These are phyloP conservation scores for Melanogrammus aeglefinus DNA, from an alignment of 2,797 vertebrate species.

Conservation along the genomic window DNA sequence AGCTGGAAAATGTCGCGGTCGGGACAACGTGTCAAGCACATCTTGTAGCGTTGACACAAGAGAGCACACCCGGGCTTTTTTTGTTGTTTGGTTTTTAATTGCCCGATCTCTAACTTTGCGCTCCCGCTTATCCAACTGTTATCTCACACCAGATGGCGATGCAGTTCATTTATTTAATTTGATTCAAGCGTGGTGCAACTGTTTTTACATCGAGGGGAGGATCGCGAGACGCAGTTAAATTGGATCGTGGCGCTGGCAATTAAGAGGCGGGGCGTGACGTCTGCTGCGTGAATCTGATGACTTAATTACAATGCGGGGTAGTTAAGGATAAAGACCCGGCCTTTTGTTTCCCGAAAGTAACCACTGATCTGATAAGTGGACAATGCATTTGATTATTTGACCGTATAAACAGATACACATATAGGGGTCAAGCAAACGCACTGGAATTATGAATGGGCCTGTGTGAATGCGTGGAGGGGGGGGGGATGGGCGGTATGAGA, in stretches of 20 bases:
- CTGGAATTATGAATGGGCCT: no score
- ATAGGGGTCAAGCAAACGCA: no score
- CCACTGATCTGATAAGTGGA: constrained; percentile 50
- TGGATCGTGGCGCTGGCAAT: constrained; percentile 54
- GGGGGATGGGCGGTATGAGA: not conserved
- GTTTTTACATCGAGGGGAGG: constrained; percentile 23
- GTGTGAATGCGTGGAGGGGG: not conserved
- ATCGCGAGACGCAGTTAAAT: constrained; percentile 18
- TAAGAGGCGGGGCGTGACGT: constrained; percentile 45
- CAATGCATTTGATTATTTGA: constrained; percentile 58
- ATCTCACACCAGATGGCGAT: constrained; percentile 63
- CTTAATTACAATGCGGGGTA: constrained; percentile 50
- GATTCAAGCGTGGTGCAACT: constrained; percentile 24
- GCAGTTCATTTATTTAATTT: constrained; percentile 63
- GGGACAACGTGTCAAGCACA: no score
- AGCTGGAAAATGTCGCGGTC: no score
- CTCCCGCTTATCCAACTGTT: constrained; percentile 60
- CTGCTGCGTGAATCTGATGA: constrained; percentile 42
- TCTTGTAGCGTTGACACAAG: constrained; percentile 21
- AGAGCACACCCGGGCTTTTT: constrained; percentile 30
- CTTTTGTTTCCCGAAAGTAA: constrained; percentile 13
- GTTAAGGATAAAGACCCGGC: constrained; percentile 27
- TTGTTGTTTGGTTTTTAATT: constrained; percentile 30
- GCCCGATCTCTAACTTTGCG: constrained; percentile 42
- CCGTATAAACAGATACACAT: constrained; percentile 14